These are phyloP conservation scores for Calidris pygmaea DNA, from an alignment of 2,113 vertebrate species.

Conservation along the genomic window DNA sequence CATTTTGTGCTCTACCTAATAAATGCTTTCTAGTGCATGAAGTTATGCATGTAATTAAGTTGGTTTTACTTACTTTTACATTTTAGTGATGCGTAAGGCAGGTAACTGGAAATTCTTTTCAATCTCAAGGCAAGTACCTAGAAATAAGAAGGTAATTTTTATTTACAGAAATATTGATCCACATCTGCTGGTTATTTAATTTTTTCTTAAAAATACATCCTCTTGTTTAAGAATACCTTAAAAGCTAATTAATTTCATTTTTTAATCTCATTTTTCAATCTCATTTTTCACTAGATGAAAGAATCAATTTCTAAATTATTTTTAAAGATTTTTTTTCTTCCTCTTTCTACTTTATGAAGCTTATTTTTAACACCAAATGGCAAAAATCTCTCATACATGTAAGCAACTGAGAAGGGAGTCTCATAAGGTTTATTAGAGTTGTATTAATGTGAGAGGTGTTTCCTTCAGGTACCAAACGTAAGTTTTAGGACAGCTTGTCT, in stretches of 20 bases:
- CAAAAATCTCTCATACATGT: neutral
- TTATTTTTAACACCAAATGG: neutral
- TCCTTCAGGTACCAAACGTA: neutral
- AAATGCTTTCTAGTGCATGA: neutral
- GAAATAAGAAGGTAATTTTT: neutral
- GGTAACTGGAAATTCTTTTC: neutral
- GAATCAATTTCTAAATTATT: neutral
- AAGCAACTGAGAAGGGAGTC: neutral
- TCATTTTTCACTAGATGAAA: neutral
- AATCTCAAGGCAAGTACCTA: neutral
- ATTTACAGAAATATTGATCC: neutral
- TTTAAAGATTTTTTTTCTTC: neutral
- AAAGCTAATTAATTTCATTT: neutral
- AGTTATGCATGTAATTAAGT: neutral
- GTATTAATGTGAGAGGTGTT: neutral
- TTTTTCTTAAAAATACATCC: neutral
- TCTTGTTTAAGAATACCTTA: neutral
- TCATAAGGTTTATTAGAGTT: neutral
- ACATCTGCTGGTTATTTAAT: neutral
- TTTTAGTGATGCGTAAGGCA: neutral
- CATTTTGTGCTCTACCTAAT: neutral
- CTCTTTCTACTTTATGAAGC: neutral
- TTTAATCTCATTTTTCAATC: neutral
- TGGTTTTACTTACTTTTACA: neutral
- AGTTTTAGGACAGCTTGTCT: neutral